These are phyloP conservation scores for Zosterops japonicus DNA, from an alignment of 2,113 vertebrate species.

Conservation along the genomic window DNA sequence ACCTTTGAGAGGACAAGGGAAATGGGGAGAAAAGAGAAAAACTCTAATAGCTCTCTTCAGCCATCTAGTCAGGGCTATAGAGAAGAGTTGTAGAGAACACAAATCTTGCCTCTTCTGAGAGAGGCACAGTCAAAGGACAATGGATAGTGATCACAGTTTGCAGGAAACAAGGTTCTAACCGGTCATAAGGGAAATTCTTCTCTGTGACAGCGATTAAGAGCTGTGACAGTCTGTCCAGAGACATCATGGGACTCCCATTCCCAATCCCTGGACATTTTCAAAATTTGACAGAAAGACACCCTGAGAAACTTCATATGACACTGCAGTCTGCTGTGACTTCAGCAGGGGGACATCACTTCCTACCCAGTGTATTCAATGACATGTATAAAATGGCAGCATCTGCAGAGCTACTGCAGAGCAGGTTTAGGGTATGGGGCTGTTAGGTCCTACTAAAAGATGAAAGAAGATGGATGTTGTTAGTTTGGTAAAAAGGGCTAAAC, in stretches of 20 bases:
- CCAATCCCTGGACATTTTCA: not conserved
- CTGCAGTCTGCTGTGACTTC: not conserved
- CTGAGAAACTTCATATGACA: not conserved
- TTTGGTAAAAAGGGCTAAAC: not conserved
- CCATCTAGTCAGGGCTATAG: not conserved
- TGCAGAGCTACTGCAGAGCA: not conserved
- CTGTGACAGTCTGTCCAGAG: not conserved
- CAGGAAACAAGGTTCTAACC: not conserved
- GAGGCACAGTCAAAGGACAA: not conserved
- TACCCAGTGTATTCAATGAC: not conserved
- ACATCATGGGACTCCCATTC: not conserved
- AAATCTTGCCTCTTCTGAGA: not conserved
- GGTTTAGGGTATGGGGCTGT: fast-evolving
- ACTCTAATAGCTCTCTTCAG: not conserved
- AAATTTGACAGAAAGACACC: not conserved
- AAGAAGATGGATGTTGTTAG: not conserved
- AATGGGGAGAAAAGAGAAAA: not conserved
- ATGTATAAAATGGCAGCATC: not conserved
- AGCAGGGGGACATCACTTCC: not conserved
- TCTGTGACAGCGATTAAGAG: not conserved
- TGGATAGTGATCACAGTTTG: not conserved
- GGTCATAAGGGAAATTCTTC: not conserved
- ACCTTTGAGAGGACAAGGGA: not conserved
- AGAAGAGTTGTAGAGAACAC: not conserved
- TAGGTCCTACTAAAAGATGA: not conserved